Percentiles rank a stretch among this genome's conserved stretches.
Conservation (phyloP, 2,113 vertebrate species). For the Apodemus sylvaticus region DNA sequence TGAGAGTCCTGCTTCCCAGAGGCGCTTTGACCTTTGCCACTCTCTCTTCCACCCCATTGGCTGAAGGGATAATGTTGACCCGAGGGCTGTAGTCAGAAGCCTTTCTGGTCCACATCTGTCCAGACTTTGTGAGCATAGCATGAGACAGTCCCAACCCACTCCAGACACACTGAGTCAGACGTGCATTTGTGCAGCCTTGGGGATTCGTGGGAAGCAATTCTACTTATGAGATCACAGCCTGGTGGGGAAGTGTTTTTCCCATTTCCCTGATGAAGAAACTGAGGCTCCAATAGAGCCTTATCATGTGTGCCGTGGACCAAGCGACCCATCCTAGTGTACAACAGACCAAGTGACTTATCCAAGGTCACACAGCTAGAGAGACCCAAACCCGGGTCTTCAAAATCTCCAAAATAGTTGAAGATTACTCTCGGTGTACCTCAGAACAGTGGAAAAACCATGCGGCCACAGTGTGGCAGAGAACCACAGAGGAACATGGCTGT, state of each 20-base stretch:
- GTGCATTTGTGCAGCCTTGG: not conserved
- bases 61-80: not conserved
- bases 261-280: constrained; percentile 25
- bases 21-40: not conserved
- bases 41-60: not conserved
- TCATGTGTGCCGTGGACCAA: not conserved
- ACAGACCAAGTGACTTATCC: not conserved
- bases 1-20: not conserved
- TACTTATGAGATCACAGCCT: not conserved
- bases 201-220: not conserved
- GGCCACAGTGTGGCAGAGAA: not conserved
- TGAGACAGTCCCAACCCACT: not conserved
- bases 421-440: not conserved
- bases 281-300: not conserved
- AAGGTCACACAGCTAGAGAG: not conserved
- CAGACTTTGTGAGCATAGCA: not conserved
- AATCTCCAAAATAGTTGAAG: not conserved
- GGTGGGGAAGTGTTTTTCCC: not conserved
- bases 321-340: not conserved
- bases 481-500: not conserved
- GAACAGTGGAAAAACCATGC: fast-evolving
- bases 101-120: not conserved
- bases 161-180: not conserved
- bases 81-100: not conserved
- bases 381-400: not conserved